phyloP scores from a whole-genome alignment of 2,797 vertebrate genomes.

The Eutrigla gurnardus region DNA sequence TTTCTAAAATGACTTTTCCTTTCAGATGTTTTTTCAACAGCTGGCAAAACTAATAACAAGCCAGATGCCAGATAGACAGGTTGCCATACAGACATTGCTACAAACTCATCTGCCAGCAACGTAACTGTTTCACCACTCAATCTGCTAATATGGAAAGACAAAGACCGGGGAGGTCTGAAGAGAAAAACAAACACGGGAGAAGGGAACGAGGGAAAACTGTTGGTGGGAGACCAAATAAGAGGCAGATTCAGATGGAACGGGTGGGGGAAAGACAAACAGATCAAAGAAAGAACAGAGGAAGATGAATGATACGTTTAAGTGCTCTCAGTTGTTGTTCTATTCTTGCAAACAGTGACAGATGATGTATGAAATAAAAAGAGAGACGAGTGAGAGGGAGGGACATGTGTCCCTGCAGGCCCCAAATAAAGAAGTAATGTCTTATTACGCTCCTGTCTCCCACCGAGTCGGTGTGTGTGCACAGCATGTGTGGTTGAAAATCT shows the following conservation, averaged over 20 bases:
- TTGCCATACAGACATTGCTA: not conserved
- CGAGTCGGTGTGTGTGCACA: conserved; percentile 3
- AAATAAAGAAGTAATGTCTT: conserved; percentile 59
- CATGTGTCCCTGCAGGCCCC: conserved; percentile 46
- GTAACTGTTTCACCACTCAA: not conserved
- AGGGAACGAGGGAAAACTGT: not conserved
- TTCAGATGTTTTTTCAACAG: not conserved
- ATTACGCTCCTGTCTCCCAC: conserved; percentile 47
- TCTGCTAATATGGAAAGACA: not conserved
- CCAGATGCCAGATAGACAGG: not conserved
- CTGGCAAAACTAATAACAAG: not conserved
- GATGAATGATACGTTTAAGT: conserved; percentile 64
- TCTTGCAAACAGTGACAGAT: conserved; percentile 67
- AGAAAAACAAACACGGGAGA: not conserved
- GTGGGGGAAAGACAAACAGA: conserved; percentile 31
- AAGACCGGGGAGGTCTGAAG: not conserved
- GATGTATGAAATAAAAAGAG: conserved; percentile 70
- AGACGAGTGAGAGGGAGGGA: conserved; percentile 35
- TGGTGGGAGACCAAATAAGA: conserved; percentile 2
- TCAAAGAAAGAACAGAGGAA: conserved; percentile 53
- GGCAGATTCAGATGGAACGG: conserved; percentile 18
- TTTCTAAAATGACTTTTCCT: conserved; percentile 3
- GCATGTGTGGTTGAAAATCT: not conserved
- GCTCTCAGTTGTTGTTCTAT: conserved; percentile 63
- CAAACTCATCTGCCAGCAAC: not conserved